These are phyloP conservation scores for Caracal caracal DNA, from an alignment of 2,113 vertebrate genomes.

Conservation along the genomic window DNA sequence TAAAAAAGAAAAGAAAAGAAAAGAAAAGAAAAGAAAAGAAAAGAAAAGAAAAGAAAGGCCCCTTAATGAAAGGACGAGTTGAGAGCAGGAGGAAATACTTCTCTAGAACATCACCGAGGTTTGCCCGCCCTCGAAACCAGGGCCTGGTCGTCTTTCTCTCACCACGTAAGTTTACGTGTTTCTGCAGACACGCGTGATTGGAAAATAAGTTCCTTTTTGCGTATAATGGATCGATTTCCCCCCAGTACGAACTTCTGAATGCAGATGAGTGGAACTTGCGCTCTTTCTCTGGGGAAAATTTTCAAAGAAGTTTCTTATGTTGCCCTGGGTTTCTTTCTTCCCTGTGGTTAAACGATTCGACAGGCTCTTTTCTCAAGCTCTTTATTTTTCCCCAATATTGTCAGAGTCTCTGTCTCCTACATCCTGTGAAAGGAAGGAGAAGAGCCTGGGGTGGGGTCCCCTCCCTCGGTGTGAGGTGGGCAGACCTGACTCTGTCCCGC, in stretches of 20 bases:
- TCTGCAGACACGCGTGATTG: not conserved
- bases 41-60: too few species aligned
- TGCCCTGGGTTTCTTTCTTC: not conserved
- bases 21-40: too few species aligned
- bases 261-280: not conserved
- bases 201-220: not conserved
- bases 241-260: not conserved
- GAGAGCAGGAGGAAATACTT: not conserved
- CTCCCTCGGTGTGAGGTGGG: not conserved
- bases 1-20: too few species aligned
- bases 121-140: not conserved
- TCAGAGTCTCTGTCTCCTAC: not conserved
- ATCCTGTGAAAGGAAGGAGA: not conserved
- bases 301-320: not conserved
- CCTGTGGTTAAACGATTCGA: not conserved
- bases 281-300: not conserved
- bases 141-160: not conserved
- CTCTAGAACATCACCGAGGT: not conserved
- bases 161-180: not conserved
- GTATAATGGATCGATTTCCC: not conserved
- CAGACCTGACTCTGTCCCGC: not conserved
- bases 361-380: not conserved
- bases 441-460: not conserved
- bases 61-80: not conserved
- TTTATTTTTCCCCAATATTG: not conserved